Evolutionary conservation across 30 jellyfish, hydroid and myxozoan species (phyloP), one percentile per base, ranked within the genome.

Genomic region (Catostylus mosaicus): DNA sequence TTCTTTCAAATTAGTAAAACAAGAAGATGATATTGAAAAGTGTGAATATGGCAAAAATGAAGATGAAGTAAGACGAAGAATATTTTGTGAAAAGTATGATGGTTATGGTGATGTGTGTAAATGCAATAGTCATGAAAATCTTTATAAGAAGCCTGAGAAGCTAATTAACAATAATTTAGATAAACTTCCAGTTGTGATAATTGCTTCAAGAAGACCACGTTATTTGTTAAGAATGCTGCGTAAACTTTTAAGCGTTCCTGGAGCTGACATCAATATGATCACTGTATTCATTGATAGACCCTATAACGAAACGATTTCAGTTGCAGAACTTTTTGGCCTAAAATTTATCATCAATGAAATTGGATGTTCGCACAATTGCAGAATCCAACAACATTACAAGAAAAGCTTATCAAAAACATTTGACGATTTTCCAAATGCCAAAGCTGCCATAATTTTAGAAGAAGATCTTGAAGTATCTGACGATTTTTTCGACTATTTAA

Each of bases 321-420:
- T 96, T 36, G 97, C 98, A 0, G 77, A 91, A 36, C 96, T 96
- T 0, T 96, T 96, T 40, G 87, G 88, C 64, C 84, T 96, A 23
- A 67, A 80, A 20, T 88, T 82, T 51, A 95, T 94, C 10, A 95
- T 78, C 45, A 97, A 94, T 80, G 67, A 92, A 19, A 97, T 97
- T 1, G 90, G 74, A 0, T 94, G 99, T 87, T 88, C 97, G 45
- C 78, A 73, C 51, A 94, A 83, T 64, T 94, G 99, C 89, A 63
- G 99, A 47, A 94, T 94, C 37, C 83, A 97, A 35, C 99, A 94
- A 95, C 99, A 96, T 72, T 96, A 96, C 95, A 86, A 77, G 70
- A 74, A 97, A 37, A 96, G 95, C 26, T 67, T 96, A 24, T 60
- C 88, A 22, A 85, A 75, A 62, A 86, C 97, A 30, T 89, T 92